Conservation (phyloP, 2,113 vertebrate genomes). For the Phoenicopterus ruber region DNA sequence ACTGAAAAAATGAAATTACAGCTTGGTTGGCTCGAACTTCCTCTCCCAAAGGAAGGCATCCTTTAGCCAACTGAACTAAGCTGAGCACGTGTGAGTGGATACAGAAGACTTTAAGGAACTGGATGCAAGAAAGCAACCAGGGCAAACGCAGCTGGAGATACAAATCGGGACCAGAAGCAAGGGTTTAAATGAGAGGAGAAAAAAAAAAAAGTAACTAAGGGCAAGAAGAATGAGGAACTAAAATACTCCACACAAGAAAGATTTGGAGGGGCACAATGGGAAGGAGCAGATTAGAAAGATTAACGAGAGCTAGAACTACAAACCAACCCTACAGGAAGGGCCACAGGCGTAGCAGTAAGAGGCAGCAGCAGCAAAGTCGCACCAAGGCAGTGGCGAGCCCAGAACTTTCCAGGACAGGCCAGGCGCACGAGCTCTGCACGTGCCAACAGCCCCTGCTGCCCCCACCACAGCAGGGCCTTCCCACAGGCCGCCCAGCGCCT, state of each 20-base stretch:
- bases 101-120: neutral
- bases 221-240: neutral
- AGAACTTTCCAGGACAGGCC: neutral
- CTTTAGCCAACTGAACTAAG: neutral
- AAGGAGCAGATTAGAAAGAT: neutral
- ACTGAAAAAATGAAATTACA: neutral
- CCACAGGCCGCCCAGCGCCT: neutral
- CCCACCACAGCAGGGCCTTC: neutral
- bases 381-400: rapidly evolving
- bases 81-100: neutral
- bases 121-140: neutral
- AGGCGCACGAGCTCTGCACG: neutral
- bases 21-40: neutral
- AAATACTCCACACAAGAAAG: neutral
- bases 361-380: neutral
- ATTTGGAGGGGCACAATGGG: no score
- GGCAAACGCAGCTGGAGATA: neutral
- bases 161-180: neutral
- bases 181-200: neutral
- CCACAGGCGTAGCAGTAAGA: neutral
- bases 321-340: no score
- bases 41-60: neutral
- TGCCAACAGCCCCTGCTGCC: neutral
- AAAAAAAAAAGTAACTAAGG: neutral
- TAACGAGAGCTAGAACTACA: neutral